Conservation (phyloP, 2,113 vertebrate species). For the Saimiri boliviensis region DNA sequence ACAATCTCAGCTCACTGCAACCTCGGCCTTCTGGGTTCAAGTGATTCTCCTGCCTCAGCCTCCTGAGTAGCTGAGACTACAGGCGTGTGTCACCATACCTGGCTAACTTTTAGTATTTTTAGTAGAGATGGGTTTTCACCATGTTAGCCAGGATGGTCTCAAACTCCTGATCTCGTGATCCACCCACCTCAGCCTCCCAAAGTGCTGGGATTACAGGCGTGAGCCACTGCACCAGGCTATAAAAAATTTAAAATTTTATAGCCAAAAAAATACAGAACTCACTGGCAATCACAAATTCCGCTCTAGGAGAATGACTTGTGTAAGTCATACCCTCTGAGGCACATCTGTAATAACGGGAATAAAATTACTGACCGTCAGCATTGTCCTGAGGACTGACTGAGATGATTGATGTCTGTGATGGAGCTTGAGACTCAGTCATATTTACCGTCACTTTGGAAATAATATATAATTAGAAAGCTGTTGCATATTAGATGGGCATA, state of each 20-base stretch:
- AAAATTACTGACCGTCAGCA: not conserved
- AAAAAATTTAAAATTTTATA: not conserved
- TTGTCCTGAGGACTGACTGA: not conserved
- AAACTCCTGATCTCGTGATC: too few relatives aligned
- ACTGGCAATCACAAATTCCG: not conserved
- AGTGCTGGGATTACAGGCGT: too few relatives aligned
- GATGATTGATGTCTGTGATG: not conserved
- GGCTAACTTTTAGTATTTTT: too few relatives aligned
- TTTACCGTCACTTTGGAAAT: not conserved
- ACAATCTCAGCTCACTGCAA: too few relatives aligned
- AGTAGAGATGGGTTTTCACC: too few relatives aligned
- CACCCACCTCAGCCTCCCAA: too few relatives aligned
- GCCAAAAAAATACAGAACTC: not conserved
- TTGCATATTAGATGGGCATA: not conserved
- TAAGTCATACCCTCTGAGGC: not conserved
- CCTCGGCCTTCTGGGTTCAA: too few relatives aligned
- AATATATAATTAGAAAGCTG: not conserved
- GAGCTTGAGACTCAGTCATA: not conserved
- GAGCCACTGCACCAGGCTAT: too few relatives aligned
- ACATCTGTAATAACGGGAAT: not conserved
- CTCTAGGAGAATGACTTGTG: not conserved
- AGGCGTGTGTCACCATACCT: too few relatives aligned
- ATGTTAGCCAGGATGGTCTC: too few relatives aligned
- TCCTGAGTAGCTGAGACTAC: too few relatives aligned
- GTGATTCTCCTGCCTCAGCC: too few relatives aligned